Evolutionary conservation across 1,140 invertebrate species (phyloP).

Genomic region (Plutomurus gul): DNA sequence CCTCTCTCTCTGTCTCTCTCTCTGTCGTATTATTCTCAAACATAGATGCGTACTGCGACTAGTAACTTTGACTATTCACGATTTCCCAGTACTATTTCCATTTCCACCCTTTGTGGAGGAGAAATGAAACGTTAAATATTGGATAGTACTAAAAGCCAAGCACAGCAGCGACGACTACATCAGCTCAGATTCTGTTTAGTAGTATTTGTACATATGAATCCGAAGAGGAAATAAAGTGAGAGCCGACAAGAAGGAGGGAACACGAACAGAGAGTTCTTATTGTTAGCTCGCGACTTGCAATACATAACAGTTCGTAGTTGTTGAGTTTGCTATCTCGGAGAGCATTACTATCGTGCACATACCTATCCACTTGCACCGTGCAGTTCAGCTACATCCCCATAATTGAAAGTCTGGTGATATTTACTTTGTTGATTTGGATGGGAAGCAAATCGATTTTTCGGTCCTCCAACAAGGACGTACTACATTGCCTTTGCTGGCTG

Average conservation of each 20-base stretch:
- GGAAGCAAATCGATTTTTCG: constrained; percentile 54
- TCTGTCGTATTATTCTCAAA: no score
- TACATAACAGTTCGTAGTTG: neutral
- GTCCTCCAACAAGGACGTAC: constrained; percentile 45
- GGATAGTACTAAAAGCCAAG: no score
- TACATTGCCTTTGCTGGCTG: no score
- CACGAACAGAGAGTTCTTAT: neutral
- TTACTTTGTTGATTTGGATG: constrained; percentile 55
- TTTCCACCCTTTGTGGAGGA: no score
- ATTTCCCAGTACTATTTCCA: no score
- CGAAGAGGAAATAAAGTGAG: neutral
- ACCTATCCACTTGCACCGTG: no score
- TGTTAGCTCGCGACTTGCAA: neutral
- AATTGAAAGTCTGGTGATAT: constrained; percentile 51
- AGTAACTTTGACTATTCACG: no score
- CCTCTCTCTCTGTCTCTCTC: no score
- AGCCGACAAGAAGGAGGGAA: neutral
- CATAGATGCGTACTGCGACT: no score
- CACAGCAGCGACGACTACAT: no score
- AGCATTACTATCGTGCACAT: neutral
- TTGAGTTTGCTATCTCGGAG: neutral
- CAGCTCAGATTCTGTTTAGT: no score
- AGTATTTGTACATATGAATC: neutral
- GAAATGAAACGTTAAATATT: no score
- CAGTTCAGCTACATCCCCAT: constrained; percentile 31